Evolutionary conservation across 2,113 vertebrate species (phyloP), one percentile per base, ranked within the genome.

Genomic region (Naja naja): DNA sequence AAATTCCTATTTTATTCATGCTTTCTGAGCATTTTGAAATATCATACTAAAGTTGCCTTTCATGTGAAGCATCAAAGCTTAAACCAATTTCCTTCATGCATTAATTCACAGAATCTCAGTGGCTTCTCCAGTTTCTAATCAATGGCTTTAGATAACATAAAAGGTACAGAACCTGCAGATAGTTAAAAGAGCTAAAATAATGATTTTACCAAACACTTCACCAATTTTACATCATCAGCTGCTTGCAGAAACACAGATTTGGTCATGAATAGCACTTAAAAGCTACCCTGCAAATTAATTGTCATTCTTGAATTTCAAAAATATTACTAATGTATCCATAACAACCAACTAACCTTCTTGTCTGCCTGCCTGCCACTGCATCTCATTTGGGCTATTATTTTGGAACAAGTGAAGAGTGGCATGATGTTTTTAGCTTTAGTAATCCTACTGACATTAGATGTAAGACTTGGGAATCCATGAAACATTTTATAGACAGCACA

Each of bases 211-310:
- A 93, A 92, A 94, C 60, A 55, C 74, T 89, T 5, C 54, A 74
- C 30, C 91, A 90, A 85, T 45, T 93, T 93, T 55, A 60, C 47
- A 39, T 58, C 56, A 81, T 43, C 34, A 85, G n/a, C 88, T 39
- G 43, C 69, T 90, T 89, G 91, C 95, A 87, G 85, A 95, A 94
- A n/a, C 95, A 88, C 58, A 92, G 92, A 88, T 94, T 85, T 94
- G 95, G 92, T 93, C 94, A 91, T 90, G 58, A 64, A 91, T 94
- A 90, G 90, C 92, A 90, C 95, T 94, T 95, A 94, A 96, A 97
- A 96, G 90, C 87, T 18, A 89, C 94, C 89, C 92, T 94, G 86
- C 23, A 90, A 92, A 91, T 93, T 96, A 95, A 95, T 95, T 96
- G 94, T 95, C 90, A 95, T 97, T 95, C 49, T 89, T 95, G 20